These are phyloP conservation scores for Ceratotherium simum DNA, from an alignment of 2,113 vertebrate genomes.

Conservation along the genomic window DNA sequence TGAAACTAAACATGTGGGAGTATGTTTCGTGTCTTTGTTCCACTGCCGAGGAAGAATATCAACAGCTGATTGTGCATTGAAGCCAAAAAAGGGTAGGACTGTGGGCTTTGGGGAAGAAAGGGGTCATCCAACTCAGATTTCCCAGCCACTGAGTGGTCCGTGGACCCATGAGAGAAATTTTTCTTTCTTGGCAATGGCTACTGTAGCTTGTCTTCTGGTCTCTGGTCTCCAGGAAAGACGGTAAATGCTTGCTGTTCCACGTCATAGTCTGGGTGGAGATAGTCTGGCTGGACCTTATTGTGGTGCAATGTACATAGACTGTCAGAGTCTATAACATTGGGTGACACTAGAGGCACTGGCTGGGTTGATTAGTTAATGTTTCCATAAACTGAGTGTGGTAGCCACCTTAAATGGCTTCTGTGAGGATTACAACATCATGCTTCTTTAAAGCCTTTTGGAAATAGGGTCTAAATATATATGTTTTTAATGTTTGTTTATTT, in stretches of 20 bases:
- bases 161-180: not conserved
- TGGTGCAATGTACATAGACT: not conserved
- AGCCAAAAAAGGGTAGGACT: not conserved
- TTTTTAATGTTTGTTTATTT: not conserved
- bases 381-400: not conserved
- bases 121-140: too few relatives aligned
- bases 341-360: too few relatives aligned
- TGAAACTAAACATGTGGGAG: not conserved
- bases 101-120: not conserved
- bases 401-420: not conserved
- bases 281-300: not conserved
- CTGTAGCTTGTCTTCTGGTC: not conserved
- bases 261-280: not conserved
- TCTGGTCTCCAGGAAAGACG: too few relatives aligned
- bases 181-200: not conserved
- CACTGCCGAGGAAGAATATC: not conserved
- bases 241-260: rapidly evolving
- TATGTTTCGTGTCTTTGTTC: not conserved
- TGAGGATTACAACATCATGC: not conserved
- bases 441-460: not conserved
- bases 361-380: too few relatives aligned
- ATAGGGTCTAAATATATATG: not conserved
- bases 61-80: not conserved
- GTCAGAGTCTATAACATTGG: not conserved
- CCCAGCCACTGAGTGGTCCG: not conserved